Conservation (phyloP, 2,888 invertebrate species). For the Philhelius pedissequus region DNA sequence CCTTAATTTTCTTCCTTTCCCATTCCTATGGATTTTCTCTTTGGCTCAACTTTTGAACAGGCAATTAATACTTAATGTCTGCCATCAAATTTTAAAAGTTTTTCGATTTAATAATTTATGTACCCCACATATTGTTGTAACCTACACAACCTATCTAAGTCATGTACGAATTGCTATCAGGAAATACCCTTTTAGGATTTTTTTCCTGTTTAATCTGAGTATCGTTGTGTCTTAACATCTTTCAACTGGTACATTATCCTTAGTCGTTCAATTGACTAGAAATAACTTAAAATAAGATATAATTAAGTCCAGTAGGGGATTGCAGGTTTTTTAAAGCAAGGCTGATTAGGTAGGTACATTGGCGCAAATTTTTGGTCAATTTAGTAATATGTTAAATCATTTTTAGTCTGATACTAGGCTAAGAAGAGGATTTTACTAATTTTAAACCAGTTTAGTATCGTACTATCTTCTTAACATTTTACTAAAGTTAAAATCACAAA, state of each 20-base stretch:
- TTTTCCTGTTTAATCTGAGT: neutral
- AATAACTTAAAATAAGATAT: neutral
- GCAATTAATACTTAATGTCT: conserved; percentile 44
- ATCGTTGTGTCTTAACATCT: neutral
- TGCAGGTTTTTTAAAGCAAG: no score
- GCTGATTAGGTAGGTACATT: no score
- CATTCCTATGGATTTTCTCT: neutral
- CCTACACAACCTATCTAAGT: neutral
- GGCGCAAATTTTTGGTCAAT: no score
- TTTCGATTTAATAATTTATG: conserved; percentile 32
- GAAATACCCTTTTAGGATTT: neutral
- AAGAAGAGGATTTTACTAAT: no score
- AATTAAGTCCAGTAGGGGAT: neutral
- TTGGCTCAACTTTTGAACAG: conserved; percentile 8
- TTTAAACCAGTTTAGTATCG: no score
- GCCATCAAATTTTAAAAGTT: conserved; percentile 35
- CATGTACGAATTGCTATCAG: neutral
- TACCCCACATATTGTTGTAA: no score
- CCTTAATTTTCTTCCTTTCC: neutral
- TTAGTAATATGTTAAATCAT: no score
- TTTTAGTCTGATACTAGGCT: no score
- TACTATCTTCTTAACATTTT: no score
- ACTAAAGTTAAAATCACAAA: no score
- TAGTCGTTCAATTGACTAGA: conserved; percentile 1
- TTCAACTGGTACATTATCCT: neutral